Evolutionary conservation across 2,797 vertebrate genomes (phyloP), one percentile per base, ranked within the genome.

Genomic region (Coracias cyanogaster): DNA sequence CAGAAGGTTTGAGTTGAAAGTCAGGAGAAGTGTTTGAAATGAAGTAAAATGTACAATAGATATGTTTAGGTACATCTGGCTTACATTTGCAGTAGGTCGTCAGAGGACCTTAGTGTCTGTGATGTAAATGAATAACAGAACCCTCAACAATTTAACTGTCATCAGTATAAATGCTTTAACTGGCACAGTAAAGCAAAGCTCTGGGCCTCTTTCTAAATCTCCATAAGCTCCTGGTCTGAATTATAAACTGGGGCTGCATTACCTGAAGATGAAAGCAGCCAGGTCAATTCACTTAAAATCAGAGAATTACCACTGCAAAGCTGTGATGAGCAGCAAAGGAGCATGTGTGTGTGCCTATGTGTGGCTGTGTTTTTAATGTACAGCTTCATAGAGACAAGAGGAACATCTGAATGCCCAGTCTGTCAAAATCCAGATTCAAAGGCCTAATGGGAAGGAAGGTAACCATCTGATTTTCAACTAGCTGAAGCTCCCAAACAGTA

Each of bases 111-210:
- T 94, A 84, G 94, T 97, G 98, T 97, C 98, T 98, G 97, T 98
- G 98, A 98, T 98, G 98, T 98, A 98, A 99, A 99, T 98, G 98
- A 98, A 96, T 98, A 99, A 98, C 99, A 99, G 99, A 98, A 98
- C 97, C 96, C 93, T 96, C 82, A 48, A 98, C 98, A 97, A 99
- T 99, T 99, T 98, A 99, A 99, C 99, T 99, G 99, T 99, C 99
- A 99, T 98, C 98, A 93, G 98, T 97, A 96, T 98, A 98, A 98
- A 98, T 97, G 98, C 96, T 96, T 97, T 97, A 98, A 98, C 97
- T 97, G 97, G 97, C 97, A 93, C 57, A 90, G 97, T 97, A 97
- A 97, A 98, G 96, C 94, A 89, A 93, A 97, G 95, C 94, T 95
- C 91, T 70, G 83, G 96, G 94, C 97, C 96, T 97, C 90, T 87